These are phyloP conservation scores for Planiliza haematocheilus DNA, from an alignment of 2,113 vertebrate species.

Conservation along the genomic window DNA sequence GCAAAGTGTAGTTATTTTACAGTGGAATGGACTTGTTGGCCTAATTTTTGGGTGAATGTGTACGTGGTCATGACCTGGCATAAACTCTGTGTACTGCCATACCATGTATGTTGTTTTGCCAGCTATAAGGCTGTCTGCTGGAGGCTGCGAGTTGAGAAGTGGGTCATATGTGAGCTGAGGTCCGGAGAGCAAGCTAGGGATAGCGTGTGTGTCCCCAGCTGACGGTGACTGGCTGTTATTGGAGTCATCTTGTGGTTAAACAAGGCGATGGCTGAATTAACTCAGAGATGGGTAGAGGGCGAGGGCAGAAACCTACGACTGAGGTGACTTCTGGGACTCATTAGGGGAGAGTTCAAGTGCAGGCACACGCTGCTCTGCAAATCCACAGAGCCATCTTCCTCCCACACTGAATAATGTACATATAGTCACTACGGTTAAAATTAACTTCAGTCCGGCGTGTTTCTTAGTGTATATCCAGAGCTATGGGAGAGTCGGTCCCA, in stretches of 20 bases:
- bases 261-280: slow-evolving; percentile 66
- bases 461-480: slow-evolving; percentile 39
- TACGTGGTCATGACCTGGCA: slow-evolving; percentile 26
- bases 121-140: slow-evolving; percentile 48
- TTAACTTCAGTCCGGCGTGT: slow-evolving; percentile 42
- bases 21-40: slow-evolving; percentile 53
- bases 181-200: slow-evolving; percentile 63
- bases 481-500: slow-evolving; percentile 64
- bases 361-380: slow-evolving; percentile 56
- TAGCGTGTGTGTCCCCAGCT: slow-evolving; percentile 51
- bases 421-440: slow-evolving; percentile 49
- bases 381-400: slow-evolving; percentile 54
- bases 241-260: slow-evolving; percentile 67
- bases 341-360: slow-evolving; percentile 71
- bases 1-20: slow-evolving; percentile 63
- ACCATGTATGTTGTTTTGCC: slow-evolving; percentile 56
- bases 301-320: slow-evolving; percentile 43
- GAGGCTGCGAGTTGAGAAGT: slow-evolving; percentile 65
- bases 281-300: slow-evolving; percentile 49
- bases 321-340: slow-evolving; percentile 77
- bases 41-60: slow-evolving; percentile 58
- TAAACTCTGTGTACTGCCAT: slow-evolving; percentile 45
- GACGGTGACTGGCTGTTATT: slow-evolving; percentile 54
- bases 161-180: slow-evolving; percentile 74
- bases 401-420: slow-evolving; percentile 71